Evolutionary conservation across 2,888 invertebrate genomes (phyloP), one percentile per base, ranked within the genome.

Genomic region (Pristionchus arcanus): DNA sequence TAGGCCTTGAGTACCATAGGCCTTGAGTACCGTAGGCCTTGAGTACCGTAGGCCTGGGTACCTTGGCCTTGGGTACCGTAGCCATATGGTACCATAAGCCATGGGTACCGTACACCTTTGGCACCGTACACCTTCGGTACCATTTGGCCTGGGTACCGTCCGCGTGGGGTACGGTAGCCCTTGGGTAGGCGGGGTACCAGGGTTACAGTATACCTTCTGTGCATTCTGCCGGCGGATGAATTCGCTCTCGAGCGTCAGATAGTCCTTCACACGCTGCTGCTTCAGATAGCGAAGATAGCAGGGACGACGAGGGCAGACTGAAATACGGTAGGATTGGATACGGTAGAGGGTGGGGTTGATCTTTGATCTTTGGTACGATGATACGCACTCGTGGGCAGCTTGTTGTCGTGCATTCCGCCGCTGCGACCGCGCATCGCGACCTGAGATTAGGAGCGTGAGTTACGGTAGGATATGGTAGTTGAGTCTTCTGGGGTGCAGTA

Each of bases 221-320:
- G 90, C 88, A 34, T 91, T 91, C 90, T 92, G 93, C 3, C 92
- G 90, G 37, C 55, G 31, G 90, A 94, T 92, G 91, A 92, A 94
- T 83, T 94, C 93, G 84, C 90, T 88, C 90, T 94, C 94, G 81
- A 94, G 90, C 42, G 92, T 91, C 37, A 94, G 91, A 90, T 92
- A 94, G 89, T 94, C 94, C 86, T 94, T 92, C 31, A 94, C 91
- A 7, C 94, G 92, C 77, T 92, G 92, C 90, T 91, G 92, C 87
- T 92, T 93, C 63, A 94, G 90, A 21, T 92, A 90, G 3, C 93
- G 91, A 9, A 93, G 91, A n/a, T 92, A 91, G 85, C 94, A 94
- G 66, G 92, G 92, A 49, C 93, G 90, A n/a, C 91, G 90, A 25
- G 94, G 94, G 5, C 83, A 87, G 19, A 93, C 93, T 74, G 90